These are phyloP conservation scores for Napeogenes inachia DNA, from an alignment of 2,888 invertebrate genomes.

Conservation along the genomic window DNA sequence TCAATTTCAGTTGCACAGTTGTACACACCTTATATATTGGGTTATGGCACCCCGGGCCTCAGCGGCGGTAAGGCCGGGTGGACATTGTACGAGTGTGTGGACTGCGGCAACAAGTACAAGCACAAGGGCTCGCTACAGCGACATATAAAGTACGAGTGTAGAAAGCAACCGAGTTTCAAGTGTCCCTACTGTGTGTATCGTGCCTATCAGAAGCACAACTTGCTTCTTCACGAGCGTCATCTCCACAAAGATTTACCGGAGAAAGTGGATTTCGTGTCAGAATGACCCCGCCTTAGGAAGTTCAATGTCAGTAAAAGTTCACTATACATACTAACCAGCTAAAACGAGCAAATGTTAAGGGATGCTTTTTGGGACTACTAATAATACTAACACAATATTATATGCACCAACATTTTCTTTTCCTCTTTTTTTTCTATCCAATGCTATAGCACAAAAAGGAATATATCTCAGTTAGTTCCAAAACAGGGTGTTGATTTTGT, in stretches of 20 bases:
- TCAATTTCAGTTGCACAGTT: conserved; percentile 77
- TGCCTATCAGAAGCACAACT: conserved; percentile 81
- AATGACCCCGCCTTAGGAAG: conserved; percentile 53
- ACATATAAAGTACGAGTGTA: conserved; percentile 86
- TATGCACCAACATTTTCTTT: background rate
- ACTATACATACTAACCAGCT: conserved; percentile 29
- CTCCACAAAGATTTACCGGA: conserved; percentile 75
- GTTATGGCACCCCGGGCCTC: conserved; percentile 69
- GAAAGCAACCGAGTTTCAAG: conserved; percentile 82
- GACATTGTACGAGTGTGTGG: conserved; percentile 80
- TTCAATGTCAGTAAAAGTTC: conserved; percentile 61
- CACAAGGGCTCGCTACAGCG: conserved; percentile 87
- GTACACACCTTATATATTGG: conserved; percentile 76
- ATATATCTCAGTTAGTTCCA: too few relatives aligned
- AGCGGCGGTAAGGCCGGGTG: conserved; percentile 67
- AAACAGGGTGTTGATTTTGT: too few relatives aligned
- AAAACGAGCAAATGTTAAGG: conserved; percentile 15
- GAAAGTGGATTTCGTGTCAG: conserved; percentile 74
- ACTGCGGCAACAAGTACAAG: conserved; percentile 90
- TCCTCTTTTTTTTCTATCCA: background rate
- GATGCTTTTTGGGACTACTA: conserved; percentile 11
- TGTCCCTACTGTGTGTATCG: conserved; percentile 83
- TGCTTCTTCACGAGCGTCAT: conserved; percentile 74
- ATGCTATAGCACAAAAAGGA: too few relatives aligned
- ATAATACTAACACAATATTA: conserved; percentile 17